phyloP scores from a whole-genome alignment of 1,140 invertebrate genomes.

The Campoletis sonorensis region DNA sequence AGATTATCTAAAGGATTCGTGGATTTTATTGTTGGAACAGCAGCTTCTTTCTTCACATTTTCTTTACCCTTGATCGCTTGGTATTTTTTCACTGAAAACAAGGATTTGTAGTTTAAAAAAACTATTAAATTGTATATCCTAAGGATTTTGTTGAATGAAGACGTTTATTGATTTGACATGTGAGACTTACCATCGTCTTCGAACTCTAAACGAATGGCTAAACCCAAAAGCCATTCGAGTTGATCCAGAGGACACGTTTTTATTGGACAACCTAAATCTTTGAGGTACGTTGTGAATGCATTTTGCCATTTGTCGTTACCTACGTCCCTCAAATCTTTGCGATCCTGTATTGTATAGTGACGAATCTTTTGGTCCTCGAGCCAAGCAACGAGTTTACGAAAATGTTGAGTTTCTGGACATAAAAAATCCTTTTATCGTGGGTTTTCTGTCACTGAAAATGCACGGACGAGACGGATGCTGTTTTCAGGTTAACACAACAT shows the following conservation, averaged over 20 bases:
- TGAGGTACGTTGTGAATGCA: constrained; percentile 86
- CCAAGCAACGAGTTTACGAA: constrained; percentile 91
- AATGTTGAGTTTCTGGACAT: constrained; percentile 84
- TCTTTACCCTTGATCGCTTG: constrained; percentile 81
- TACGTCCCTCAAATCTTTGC: constrained; percentile 83
- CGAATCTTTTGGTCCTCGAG: constrained; percentile 96
- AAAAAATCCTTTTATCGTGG: neutral
- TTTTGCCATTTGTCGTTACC: constrained; percentile 82
- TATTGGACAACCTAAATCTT: constrained; percentile 83
- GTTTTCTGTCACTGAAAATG: too few species aligned
- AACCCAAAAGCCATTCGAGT: constrained; percentile 91
- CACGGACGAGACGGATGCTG: neutral
- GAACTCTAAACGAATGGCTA: constrained; percentile 90
- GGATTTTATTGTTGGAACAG: constrained; percentile 83
- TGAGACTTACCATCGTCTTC: constrained; percentile 84
- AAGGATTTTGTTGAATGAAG: neutral
- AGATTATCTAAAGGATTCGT: constrained; percentile 90
- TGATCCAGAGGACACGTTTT: constrained; percentile 78
- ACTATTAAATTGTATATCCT: constrained; percentile 54
- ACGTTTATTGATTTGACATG: constrained; percentile 43
- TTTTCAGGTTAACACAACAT: constrained; percentile 24
- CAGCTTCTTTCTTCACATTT: constrained; percentile 75
- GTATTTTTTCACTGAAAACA: constrained; percentile 82
- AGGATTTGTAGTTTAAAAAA: constrained; percentile 58
- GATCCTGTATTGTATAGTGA: constrained; percentile 90